Conservation (phyloP, 2,113 vertebrate species). For the Microcebus jonahi region DNA sequence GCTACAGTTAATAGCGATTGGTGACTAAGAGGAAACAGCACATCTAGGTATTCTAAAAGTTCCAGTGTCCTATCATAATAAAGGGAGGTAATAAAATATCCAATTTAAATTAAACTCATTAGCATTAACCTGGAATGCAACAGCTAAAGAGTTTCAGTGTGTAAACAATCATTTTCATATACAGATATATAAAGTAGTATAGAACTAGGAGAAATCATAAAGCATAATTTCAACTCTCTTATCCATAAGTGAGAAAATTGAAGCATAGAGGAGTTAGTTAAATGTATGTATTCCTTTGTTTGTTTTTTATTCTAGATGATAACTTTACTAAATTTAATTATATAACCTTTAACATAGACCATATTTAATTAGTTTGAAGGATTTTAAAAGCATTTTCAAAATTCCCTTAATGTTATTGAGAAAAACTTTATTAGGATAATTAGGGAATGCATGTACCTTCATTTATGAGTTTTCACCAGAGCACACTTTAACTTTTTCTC, state of each 20-base stretch:
- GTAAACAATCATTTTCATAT: not conserved
- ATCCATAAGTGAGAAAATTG: not conserved
- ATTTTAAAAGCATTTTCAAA: not conserved
- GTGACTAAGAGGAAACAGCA: not conserved
- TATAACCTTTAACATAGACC: not conserved
- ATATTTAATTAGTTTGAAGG: not conserved
- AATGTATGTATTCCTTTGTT: not conserved
- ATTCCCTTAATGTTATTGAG: not conserved
- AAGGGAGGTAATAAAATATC: not conserved
- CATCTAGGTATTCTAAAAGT: not conserved
- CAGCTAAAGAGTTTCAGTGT: not conserved
- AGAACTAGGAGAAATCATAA: not conserved
- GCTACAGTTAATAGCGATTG: not conserved
- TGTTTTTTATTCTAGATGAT: not conserved
- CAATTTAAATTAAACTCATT: not conserved
- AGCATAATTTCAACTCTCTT: not conserved
- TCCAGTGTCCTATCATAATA: not conserved
- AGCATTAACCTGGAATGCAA: not conserved
- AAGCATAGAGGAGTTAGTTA: not conserved
- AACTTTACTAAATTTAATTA: not conserved
- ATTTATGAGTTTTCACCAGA: not conserved
- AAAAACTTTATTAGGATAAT: not conserved
- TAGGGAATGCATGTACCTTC: not conserved
- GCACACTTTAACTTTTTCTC: not conserved
- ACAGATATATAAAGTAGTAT: not conserved